phyloP scores from a whole-genome alignment of 2,113 vertebrate genomes.

The Mandrillus leucophaeus region DNA sequence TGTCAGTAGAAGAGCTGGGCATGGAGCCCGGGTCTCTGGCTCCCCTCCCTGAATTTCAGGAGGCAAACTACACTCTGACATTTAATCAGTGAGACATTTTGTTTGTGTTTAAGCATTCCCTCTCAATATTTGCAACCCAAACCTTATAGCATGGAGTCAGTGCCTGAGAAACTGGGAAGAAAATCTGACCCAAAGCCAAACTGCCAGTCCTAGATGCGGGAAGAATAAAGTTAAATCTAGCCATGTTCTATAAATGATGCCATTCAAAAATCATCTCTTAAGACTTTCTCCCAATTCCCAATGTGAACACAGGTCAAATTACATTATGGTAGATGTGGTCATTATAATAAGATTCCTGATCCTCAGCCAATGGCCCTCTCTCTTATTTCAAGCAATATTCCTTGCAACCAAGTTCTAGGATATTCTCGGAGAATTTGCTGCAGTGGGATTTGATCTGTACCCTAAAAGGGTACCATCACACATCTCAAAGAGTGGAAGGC shows the following conservation, averaged over 20 bases:
- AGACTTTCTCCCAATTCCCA: not conserved
- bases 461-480: not conserved
- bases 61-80: constrained; percentile 57
- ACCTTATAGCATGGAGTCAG: not conserved
- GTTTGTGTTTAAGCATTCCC: constrained; percentile 63
- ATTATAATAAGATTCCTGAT: not conserved
- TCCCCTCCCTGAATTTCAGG: constrained; percentile 59
- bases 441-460: not conserved
- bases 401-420: not conserved
- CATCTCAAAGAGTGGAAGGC: not conserved
- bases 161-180: constrained; percentile 21
- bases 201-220: not conserved
- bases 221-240: constrained; percentile 15
- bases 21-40: constrained; percentile 47
- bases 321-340: not conserved
- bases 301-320: not conserved
- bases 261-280: not conserved
- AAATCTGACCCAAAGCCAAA: not conserved
- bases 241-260: not conserved
- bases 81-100: constrained; percentile 64
- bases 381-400: not conserved
- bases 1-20: constrained; percentile 48
- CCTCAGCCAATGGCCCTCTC: not conserved
- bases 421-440: not conserved
- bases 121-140: constrained; percentile 61